Base-by-base conservation (phyloP, 2,888 invertebrate genomes). In the Ectemnius continuus region DNA sequence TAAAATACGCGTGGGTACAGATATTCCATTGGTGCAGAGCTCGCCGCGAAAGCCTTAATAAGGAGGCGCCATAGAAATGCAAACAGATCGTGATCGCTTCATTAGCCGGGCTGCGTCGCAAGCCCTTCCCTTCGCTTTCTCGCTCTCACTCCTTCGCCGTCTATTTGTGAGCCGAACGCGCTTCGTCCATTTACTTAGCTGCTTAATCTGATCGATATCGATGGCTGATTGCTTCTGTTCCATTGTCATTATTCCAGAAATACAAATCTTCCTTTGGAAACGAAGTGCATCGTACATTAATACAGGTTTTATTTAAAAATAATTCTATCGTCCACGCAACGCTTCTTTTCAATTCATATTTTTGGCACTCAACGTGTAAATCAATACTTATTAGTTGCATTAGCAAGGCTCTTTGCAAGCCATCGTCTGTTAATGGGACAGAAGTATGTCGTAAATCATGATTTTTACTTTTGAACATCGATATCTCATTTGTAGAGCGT, bases 11-110 rank as follows among this genome's bases (percentile, higher is more conserved):
- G 16, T 69, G 69, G 52, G 11, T 57, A 11, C 36, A 8, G 36
- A 11, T 36, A 36, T 36, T 36, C 2, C 1, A 36, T 4, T 28
- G n/a, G 45, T 20, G 23, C 36, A 46, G 18, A 45, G 52, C 11
- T 52, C 18, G 16, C 13, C 47, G 20, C 23, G 14, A 45, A 47
- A 61, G 52, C 18, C 28, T 45, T 45, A 70, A 67, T 64, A 63
- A 60, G 60, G 2, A 60, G 58, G 60, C 60, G 65, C 45, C 62
- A 28, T 75, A 48, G 52, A 68, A 70, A 62, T 58, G 62, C 58
- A 75, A 69, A 73, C 61, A 73, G 46, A 70, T 73, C 52, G 52
- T 52, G 65, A 73, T 70, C 52, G 52, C 62, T 62, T 62, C 62
- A 62, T 62, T 62, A 62, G n/a, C 48, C 52, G 36, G 5, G 0